phyloP scores from a whole-genome alignment of 2,888 invertebrate genomes.

The Cynaeus angustus region DNA sequence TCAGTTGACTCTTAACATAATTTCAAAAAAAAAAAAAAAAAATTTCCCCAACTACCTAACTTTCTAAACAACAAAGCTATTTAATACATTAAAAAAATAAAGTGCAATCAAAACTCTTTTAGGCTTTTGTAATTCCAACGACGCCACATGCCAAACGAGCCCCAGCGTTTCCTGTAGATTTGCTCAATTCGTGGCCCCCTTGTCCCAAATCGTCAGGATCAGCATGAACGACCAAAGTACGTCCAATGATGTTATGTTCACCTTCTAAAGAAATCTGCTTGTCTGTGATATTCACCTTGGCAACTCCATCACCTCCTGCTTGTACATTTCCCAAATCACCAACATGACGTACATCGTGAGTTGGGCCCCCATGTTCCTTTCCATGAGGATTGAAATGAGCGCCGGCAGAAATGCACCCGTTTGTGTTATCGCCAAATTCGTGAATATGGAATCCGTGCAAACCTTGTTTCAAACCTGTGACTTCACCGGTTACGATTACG shows the following conservation, averaged over 20 bases:
- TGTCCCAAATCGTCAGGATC: constrained; percentile 95
- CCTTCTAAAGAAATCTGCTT: constrained; percentile 80
- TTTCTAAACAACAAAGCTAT: background rate
- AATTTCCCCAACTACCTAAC: background rate
- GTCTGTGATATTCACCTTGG: constrained; percentile 80
- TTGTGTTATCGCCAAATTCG: constrained; percentile 96
- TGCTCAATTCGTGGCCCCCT: constrained; percentile 94
- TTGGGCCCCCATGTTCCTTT: constrained; percentile 89
- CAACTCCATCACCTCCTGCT: constrained; percentile 77
- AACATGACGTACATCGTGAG: constrained; percentile 83
- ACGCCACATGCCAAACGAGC: constrained; percentile 92
- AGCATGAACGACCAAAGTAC: constrained; percentile 92
- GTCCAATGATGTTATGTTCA: constrained; percentile 85
- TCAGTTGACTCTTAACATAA: constrained; percentile 10
- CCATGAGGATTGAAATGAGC: constrained; percentile 92
- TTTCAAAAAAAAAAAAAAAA: background rate
- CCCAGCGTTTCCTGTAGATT: constrained; percentile 96
- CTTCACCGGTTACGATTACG: constrained; percentile 87
- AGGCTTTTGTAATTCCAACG: constrained; percentile 80
- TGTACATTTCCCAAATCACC: constrained; percentile 88
- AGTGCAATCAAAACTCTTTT: constrained; percentile 51
- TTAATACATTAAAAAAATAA: constrained; percentile 8
- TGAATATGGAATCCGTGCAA: constrained; percentile 95
- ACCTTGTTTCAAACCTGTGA: constrained; percentile 86
- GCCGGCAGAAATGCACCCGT: constrained; percentile 96